Evolutionary conservation across 1,140 invertebrate genomes (phyloP), one percentile per base, ranked within the genome.

Genomic region (Vanessa tameamea): DNA sequence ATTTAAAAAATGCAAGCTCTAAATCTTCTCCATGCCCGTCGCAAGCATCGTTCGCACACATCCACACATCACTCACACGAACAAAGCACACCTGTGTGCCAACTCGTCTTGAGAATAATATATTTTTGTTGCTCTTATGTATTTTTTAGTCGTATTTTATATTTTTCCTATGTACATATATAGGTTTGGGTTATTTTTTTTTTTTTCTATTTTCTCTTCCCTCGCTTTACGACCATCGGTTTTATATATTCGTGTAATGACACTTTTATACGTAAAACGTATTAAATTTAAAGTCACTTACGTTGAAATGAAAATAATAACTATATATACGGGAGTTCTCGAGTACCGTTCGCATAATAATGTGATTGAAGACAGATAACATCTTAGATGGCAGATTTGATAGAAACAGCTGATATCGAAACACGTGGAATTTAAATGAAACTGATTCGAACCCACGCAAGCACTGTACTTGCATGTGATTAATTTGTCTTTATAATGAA

Each of bases 91-190:
- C 90, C 90, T 89, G 90, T 87, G 88, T 86, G 85, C 79, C 57
- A 57, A 77, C 83, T 81, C 85, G 85, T 89, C 88, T 90, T 87
- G 84, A 89, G 89, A 92, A 91, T 91, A 91, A 92, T 90, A 91
- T 90, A 91, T 92, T 92, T 92, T 92, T 91, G 88, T 91, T 91
- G 88, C 86, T 88, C 85, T 87, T 89, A 90, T 92, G 89, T 92
- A 90, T 91, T 88, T 92, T 92, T 92, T 92, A 85, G 78, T 83
- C 73, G 82, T 89, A 91, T 90, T 90, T 88, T 90, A 91, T 92
- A 89, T 90, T 89, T 92, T 88, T 83, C 86, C 82, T 86, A 83
- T 86, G 82, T 84, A 78, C 37, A 43, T 80, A 84, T 78, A 84
- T 79, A 71, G 79, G 75, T 67, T 72, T 75, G 65, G 75, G 68